phyloP scores from a whole-genome alignment of 2,113 vertebrate species.

The Piaya cayana region DNA sequence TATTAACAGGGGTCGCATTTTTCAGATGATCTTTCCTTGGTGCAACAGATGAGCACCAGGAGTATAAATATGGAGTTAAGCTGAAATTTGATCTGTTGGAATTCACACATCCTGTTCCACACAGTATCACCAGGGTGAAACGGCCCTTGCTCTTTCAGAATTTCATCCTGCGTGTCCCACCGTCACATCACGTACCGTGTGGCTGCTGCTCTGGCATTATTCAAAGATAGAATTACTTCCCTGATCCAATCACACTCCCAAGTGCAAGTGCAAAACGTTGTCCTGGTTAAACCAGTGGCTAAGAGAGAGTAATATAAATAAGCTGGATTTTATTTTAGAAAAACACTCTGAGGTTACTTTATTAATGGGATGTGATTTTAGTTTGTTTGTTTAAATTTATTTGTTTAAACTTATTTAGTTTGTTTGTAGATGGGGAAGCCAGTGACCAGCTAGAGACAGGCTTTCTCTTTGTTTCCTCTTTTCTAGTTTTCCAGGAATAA shows the following conservation, averaged over 20 bases:
- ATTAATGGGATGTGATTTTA: neutral
- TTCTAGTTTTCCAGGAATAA: neutral
- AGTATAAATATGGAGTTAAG: slow-evolving; percentile 24
- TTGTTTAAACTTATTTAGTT: neutral
- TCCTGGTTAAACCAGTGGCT: neutral
- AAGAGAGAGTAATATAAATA: neutral
- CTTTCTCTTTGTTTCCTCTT: neutral
- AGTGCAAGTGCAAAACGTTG: neutral
- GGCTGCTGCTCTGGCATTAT: neutral
- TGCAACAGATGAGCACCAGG: slow-evolving; percentile 36
- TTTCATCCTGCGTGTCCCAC: neutral
- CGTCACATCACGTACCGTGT: neutral
- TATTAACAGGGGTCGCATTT: neutral
- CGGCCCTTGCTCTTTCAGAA: neutral
- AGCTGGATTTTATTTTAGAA: neutral
- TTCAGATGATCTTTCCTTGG: slow-evolving; percentile 21
- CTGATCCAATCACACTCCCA: neutral
- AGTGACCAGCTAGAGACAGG: neutral
- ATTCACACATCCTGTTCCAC: slow-evolving; percentile 33
- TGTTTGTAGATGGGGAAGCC: neutral
- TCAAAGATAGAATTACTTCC: slow-evolving; percentile 1
- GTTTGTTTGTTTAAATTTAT: too few species aligned
- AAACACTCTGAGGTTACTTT: neutral
- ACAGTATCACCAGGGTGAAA: neutral
- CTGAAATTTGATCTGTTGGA: slow-evolving; percentile 59